Percentiles rank a stretch among this genome's conserved stretches.
Evolutionary conservation across 2,113 vertebrate genomes (phyloP).

Genomic region (Heterochromis multidens): DNA sequence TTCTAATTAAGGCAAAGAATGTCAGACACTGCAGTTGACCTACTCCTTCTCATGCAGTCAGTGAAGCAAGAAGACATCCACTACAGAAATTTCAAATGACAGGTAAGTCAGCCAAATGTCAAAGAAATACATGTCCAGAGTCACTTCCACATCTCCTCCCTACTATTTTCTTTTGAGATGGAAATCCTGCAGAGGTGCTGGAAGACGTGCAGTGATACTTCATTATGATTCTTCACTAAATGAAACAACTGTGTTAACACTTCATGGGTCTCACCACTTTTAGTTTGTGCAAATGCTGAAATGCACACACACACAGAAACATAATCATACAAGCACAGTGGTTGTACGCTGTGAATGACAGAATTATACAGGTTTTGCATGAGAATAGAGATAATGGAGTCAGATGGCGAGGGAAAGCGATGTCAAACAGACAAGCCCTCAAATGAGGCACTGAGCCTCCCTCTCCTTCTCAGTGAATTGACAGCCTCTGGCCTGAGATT

Average conservation of each 20-base stretch:
- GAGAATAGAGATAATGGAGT: slow-evolving; percentile 58
- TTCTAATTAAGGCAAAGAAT: slow-evolving; percentile 41
- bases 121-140: slow-evolving; percentile 32
- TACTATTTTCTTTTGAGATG: slow-evolving; percentile 4
- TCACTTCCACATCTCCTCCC: slow-evolving; percentile 36
- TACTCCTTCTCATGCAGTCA: slow-evolving; percentile 30
- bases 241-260: slow-evolving; percentile 22
- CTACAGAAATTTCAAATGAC: slow-evolving; percentile 53
- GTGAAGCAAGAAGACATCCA: slow-evolving; percentile 25
- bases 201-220: neutral
- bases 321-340: neutral
- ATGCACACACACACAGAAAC: neutral
- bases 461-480: slow-evolving; percentile 40
- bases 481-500: slow-evolving; percentile 67
- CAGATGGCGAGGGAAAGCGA: slow-evolving; percentile 45
- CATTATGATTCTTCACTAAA: slow-evolving; percentile 37
- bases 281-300: neutral
- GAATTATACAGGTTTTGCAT: slow-evolving; percentile 59
- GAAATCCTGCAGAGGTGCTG: neutral
- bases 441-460: slow-evolving; percentile 54
- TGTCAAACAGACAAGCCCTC: slow-evolving; percentile 71
- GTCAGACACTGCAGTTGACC: slow-evolving; percentile 41
- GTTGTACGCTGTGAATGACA: slow-evolving; percentile 44
- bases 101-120: slow-evolving; percentile 57
- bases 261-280: neutral